Base-by-base conservation (phyloP, 2,797 vertebrate genomes). In the Hephaestus fuliginosus region DNA sequence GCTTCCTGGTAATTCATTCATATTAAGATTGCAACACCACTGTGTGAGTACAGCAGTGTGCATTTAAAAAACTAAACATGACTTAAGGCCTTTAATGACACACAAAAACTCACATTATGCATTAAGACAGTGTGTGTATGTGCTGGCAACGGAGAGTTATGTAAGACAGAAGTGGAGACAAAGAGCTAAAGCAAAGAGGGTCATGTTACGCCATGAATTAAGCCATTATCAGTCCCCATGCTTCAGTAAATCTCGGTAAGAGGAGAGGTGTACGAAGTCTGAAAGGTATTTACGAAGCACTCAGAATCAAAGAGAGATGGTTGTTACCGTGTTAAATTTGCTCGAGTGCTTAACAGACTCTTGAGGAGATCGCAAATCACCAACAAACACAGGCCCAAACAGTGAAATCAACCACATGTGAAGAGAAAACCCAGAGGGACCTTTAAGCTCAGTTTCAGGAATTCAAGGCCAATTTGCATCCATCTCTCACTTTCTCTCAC, bases 221-320 rank as follows among this genome's bases (percentile, higher is more conserved):
- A 81, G 73, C 77, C 74, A 81, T 88, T 88, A 82, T 86, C 81
- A 65, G 72, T 72, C 79, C 81, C 71, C 18, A 7, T 63, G 81
- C 67, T 58, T 79, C 64, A 76, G 70, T 84, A 77, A 85, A 85
- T 77, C 84, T 52, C 12, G 62, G 72, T 78, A 85, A 80, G 79
- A 79, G 64, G 72, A 89, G 81, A 85, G 63, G 74, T 76, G 70
- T 15, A 43, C 55, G 9, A 76, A 77, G 65, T 63, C 77, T 86
- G 72, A 77, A 84, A 84, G 75, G 73, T 83, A 82, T 90, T 91
- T 60, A 81, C 44, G 55, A 81, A 77, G 81, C 78, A 76, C 83
- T 86, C 72, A 44, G 76, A 74, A 64, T 69, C 76, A 76, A 70
- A 77, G 68, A 44, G 61, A 51, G 71, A 49, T 1, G 51, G 1